Percentiles rank a stretch among this genome's conserved stretches.
These are phyloP conservation scores for Diachrysia chrysitis DNA, from an alignment of 2,888 invertebrate genomes.

Conservation along the genomic window DNA sequence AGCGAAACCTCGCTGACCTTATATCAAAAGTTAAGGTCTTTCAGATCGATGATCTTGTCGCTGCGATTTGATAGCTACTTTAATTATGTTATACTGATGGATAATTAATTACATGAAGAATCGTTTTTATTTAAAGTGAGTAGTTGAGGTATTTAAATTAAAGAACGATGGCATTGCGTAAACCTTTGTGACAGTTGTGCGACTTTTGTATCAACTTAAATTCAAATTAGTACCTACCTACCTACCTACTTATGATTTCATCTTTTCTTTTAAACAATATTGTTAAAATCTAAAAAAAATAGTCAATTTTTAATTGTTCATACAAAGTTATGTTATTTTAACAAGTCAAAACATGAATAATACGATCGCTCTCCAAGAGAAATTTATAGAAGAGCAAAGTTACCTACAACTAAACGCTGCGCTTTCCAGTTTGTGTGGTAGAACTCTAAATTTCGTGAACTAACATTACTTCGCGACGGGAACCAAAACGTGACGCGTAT, in stretches of 20 bases:
- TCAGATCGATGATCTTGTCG: constrained; percentile 34
- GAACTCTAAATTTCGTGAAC: constrained; percentile 66
- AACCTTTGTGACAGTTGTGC: background rate
- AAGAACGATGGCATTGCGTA: background rate
- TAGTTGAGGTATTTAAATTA: background rate
- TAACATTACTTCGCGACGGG: constrained; percentile 67
- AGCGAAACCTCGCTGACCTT: constrained; percentile 61
- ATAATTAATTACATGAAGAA: background rate
- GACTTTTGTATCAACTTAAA: too few relatives aligned
- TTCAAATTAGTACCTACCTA: too few relatives aligned
- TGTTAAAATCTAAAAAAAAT: too few relatives aligned
- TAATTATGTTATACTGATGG: constrained; percentile 8
- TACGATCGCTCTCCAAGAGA: background rate
- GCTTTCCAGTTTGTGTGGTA: constrained; percentile 24
- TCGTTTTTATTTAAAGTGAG: background rate
- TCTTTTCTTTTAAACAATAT: too few relatives aligned
- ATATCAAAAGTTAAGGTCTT: constrained; percentile 50
- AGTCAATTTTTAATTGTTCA: background rate
- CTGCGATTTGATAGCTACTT: constrained; percentile 25
- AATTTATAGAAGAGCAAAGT: background rate
- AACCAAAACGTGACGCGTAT: constrained; percentile 67
- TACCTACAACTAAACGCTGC: background rate
- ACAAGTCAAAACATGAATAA: background rate
- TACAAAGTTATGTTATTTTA: background rate
- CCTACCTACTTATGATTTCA: too few relatives aligned